These are phyloP conservation scores for Aix galericulata DNA, from an alignment of 2,113 vertebrate species.

Conservation along the genomic window DNA sequence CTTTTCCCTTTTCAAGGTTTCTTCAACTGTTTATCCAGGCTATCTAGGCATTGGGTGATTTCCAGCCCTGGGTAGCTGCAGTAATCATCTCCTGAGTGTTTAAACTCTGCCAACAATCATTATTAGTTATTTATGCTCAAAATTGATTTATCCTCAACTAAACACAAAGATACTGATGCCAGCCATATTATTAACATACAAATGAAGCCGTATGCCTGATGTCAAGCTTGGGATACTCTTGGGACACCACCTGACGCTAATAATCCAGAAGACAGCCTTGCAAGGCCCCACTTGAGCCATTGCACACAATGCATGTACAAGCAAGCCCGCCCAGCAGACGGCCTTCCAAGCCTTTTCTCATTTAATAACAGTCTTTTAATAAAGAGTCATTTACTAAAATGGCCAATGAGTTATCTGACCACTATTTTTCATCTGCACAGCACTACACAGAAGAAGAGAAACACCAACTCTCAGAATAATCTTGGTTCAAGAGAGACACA, in stretches of 20 bases:
- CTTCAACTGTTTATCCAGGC: not conserved
- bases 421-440: not conserved
- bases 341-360: not conserved
- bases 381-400: not conserved
- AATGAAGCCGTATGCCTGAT: not conserved
- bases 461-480: fast-evolving
- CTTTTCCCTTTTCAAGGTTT: not conserved
- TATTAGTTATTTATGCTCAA: not conserved
- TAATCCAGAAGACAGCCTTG: not conserved
- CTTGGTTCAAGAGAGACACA: not conserved
- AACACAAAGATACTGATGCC: not conserved
- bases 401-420: not conserved
- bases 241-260: not conserved
- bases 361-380: not conserved
- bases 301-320: not conserved
- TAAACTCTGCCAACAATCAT: not conserved
- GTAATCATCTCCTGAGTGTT: not conserved
- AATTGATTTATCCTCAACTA: not conserved
- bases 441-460: not conserved
- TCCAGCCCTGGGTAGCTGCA: not conserved
- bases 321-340: not conserved
- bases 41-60: not conserved
- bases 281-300: not conserved
- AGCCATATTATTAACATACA: not conserved
- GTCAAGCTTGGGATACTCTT: not conserved